These are phyloP conservation scores for Microcebus tavaratra DNA, from an alignment of 2,113 vertebrate genomes.

Conservation along the genomic window DNA sequence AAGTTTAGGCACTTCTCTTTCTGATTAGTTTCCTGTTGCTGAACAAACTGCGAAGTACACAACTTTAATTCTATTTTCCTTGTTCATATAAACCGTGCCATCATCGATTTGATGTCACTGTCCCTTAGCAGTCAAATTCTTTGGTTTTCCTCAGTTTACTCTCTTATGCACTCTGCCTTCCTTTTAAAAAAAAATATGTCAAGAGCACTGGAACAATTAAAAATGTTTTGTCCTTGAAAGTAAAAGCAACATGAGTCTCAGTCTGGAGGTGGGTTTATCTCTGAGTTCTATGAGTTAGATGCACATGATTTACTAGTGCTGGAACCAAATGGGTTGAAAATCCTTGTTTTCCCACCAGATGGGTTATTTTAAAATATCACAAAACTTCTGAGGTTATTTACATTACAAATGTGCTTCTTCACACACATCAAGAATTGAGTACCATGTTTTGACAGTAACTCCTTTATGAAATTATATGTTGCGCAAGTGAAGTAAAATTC, in stretches of 20 bases:
- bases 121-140: neutral
- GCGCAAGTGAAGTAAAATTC: slow-evolving; percentile 66
- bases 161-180: neutral
- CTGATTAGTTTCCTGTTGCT: neutral
- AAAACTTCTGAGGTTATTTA: slow-evolving; percentile 73
- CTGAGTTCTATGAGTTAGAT: neutral
- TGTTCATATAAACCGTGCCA: neutral
- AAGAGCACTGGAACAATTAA: neutral
- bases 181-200: neutral
- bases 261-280: neutral
- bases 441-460: slow-evolving; percentile 71
- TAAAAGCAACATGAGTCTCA: neutral
- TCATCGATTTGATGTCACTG: neutral
- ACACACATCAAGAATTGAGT: slow-evolving; percentile 62
- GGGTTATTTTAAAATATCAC: slow-evolving; percentile 78
- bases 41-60: neutral
- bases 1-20: neutral
- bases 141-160: slow-evolving; percentile 28
- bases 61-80: neutral
- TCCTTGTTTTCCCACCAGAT: slow-evolving; percentile 72
- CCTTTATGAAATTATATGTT: slow-evolving; percentile 76
- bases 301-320: slow-evolving; percentile 46
- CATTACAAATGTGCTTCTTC: slow-evolving; percentile 70
- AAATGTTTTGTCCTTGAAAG: slow-evolving; percentile 39
- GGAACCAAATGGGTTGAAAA: slow-evolving; percentile 67